Evolutionary conservation across 2,888 invertebrate genomes (phyloP).

Genomic region (Augiades crinisus): DNA sequence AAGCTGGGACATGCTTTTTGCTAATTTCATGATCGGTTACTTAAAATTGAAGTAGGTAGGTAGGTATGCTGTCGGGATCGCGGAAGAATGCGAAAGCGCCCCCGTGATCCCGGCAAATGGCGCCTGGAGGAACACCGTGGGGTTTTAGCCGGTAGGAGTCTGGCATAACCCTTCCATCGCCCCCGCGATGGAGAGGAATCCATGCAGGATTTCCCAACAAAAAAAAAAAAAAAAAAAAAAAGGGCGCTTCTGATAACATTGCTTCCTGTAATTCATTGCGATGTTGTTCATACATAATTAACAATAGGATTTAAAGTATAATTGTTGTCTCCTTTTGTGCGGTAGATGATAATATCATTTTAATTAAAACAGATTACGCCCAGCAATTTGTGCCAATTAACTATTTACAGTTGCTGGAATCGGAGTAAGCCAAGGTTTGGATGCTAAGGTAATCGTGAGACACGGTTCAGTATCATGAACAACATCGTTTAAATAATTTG

Average conservation of each 20-base stretch:
- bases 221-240: too few species aligned
- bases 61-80: too few species aligned
- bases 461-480: conserved; percentile 42
- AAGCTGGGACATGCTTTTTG: too few species aligned
- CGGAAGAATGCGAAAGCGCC: too few species aligned
- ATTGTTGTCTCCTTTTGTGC: not conserved
- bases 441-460: conserved; percentile 60
- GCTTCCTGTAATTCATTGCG: not conserved
- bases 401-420: conserved; percentile 46
- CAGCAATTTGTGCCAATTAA: conserved; percentile 47
- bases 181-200: too few species aligned
- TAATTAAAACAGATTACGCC: conserved; percentile 37
- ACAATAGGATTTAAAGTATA: not conserved
- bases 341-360: conserved; percentile 3
- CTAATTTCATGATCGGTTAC: too few species aligned
- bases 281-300: not conserved
- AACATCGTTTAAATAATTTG: conserved; percentile 14
- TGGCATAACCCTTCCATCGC: too few species aligned
- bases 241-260: not conserved
- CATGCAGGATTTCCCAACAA: too few species aligned
- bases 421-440: conserved; percentile 67
- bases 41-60: too few species aligned
- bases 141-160: too few species aligned
- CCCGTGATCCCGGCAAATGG: too few species aligned
- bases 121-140: too few species aligned